Base-by-base conservation (phyloP, 2,797 vertebrate genomes). In the Hybognathus amarus region DNA sequence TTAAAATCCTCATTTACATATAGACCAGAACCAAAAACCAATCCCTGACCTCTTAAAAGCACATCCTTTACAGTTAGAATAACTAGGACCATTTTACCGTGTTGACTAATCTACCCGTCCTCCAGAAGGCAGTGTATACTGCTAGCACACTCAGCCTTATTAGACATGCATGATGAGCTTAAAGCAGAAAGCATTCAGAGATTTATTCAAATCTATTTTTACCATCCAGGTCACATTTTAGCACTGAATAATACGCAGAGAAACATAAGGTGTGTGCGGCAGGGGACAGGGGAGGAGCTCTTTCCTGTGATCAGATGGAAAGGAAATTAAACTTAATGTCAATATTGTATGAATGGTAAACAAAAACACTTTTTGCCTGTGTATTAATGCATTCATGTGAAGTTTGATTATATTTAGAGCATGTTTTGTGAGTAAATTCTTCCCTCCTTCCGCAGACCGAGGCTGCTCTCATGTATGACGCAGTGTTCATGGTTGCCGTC, bases 401-500 rank as follows among this genome's bases (percentile, higher is more conserved):
- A 56, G 8, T 61, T n/a, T 61, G 30, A 33, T 59, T 45, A 61
- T 59, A n/a, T n/a, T 76, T 11, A n/a, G 24, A 59, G 36, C 20
- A 12, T 70, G 54, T 61, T 77, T 83, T 0, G 11, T 52, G 8
- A 27, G 20, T 77, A 52, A 36, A 13, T 38, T 68, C 40, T 36
- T 64, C 52, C 22, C 24, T 45, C 67, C 75, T 79, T 80, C n/a
- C 4, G 4, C 94, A 99, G 98, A 98, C 97, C 0, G 97, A 97
- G 5, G 97, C 97, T 0, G 98, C 98, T 68, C 92, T 99, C 91
- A 97, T 99, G 96, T 99, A 98, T 0, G 98, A 99, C 1, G 98
- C 97, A 0, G 97, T 99, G 84, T 97, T 96, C 90, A 95, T 97
- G 96, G 96, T 98, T 27, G 96, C 97, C 0, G 92, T 97, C 11